Conservation (phyloP, 2,113 vertebrate species). For the Salvelinus namaycush region DNA sequence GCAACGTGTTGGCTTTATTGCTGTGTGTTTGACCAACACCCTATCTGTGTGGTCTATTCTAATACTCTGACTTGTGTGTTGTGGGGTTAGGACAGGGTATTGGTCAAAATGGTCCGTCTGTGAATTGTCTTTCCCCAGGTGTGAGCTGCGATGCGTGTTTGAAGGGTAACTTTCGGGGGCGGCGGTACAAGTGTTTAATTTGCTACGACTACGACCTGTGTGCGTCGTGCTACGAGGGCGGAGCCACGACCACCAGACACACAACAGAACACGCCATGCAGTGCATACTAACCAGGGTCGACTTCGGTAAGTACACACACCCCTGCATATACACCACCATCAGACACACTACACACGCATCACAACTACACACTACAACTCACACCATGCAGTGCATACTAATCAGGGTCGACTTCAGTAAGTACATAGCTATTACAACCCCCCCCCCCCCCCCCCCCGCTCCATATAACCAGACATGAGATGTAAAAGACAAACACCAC, state of each 20-base stretch:
- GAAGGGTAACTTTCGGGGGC: slow-evolving; percentile 99
- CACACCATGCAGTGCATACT: no score
- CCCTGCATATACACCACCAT: no score
- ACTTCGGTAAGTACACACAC: slow-evolving; percentile 87
- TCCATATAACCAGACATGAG: background rate
- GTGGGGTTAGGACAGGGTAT: no score
- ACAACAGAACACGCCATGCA: slow-evolving; percentile 99
- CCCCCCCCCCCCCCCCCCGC: background rate
- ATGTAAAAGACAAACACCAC: no score
- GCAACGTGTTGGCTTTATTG: no score
- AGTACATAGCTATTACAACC: no score
- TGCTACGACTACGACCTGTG: slow-evolving; percentile 99
- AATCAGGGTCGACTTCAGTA: no score
- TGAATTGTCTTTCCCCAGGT: slow-evolving; percentile 74
- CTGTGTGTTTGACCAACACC: background rate
- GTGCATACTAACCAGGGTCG: slow-evolving; percentile 99
- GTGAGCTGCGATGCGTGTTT: slow-evolving; percentile 99
- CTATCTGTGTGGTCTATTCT: background rate
- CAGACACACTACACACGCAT: no score
- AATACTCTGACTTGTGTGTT: no score
- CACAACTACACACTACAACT: no score
- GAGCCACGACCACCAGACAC: slow-evolving; percentile 96
- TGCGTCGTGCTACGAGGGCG: slow-evolving; percentile 98
- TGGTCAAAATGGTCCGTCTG: no score
- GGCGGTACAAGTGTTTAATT: slow-evolving; percentile 99